phyloP scores from a whole-genome alignment of 1,140 invertebrate genomes.

The Lineus longissimus region DNA sequence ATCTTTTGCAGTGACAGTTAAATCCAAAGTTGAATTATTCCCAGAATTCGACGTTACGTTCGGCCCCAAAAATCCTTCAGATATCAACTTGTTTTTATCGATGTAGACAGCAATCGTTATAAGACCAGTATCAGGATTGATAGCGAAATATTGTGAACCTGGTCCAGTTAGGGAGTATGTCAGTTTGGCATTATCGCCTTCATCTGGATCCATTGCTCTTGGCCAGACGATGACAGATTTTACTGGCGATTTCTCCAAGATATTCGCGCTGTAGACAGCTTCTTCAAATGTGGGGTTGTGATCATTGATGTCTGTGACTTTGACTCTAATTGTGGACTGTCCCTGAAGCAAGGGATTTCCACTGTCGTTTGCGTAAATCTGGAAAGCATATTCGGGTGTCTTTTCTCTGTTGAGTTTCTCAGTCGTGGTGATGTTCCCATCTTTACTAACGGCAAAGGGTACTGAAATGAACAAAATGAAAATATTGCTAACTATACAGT shows the following conservation, averaged over 20 bases:
- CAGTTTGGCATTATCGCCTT: not conserved
- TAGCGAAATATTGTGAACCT: not conserved
- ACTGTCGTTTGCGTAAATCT: not conserved
- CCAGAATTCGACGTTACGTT: not conserved
- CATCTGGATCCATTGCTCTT: not conserved
- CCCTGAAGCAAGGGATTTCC: not conserved
- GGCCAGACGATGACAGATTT: not conserved
- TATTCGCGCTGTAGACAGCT: not conserved
- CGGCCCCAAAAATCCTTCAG: not conserved
- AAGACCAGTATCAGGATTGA: not conserved
- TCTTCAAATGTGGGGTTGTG: not conserved
- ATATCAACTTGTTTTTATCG: not conserved
- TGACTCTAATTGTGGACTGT: not conserved
- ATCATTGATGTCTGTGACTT: slow-evolving; percentile 1
- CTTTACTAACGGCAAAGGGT: not conserved
- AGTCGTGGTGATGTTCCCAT: not conserved
- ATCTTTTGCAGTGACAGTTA: not conserved
- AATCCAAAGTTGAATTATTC: not conserved
- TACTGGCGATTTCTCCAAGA: slow-evolving; percentile 1
- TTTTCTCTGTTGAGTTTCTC: slow-evolving; percentile 1
- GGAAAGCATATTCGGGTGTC: not conserved
- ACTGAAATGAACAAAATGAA: not conserved
- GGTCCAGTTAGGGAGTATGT: not conserved
- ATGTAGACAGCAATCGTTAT: not conserved
- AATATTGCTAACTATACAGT: too few species aligned